Conservation (phyloP, 2,888 invertebrate species). For the Noctua comes region DNA sequence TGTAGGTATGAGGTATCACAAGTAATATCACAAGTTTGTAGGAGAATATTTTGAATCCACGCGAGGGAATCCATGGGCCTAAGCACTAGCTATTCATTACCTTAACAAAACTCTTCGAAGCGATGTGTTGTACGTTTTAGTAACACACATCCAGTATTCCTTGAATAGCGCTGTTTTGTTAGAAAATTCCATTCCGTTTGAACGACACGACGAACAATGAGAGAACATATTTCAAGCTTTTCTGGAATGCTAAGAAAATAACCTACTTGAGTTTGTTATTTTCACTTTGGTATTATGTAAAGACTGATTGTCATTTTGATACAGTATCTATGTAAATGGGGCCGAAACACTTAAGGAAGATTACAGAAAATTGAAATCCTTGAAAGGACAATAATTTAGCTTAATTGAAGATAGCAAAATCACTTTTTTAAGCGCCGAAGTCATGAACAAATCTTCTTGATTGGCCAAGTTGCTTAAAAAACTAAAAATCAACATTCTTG, state of each 20-base stretch:
- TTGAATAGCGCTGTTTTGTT: constrained; percentile 47
- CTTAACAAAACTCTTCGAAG: constrained; percentile 12
- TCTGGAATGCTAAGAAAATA: constrained; percentile 39
- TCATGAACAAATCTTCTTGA: background rate
- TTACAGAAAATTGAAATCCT: constrained; percentile 5
- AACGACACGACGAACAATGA: constrained; percentile 50
- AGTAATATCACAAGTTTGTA: background rate
- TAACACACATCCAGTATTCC: constrained; percentile 45
- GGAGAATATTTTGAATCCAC: background rate
- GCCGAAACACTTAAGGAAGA: constrained; percentile 6
- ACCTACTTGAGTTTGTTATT: constrained; percentile 45
- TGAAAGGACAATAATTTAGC: background rate
- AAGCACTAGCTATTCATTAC: constrained; percentile 17
- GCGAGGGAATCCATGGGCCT: background rate
- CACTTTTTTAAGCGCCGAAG: background rate
- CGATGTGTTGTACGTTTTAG: constrained; percentile 34
- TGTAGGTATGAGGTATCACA: background rate
- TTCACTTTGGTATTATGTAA: constrained; percentile 37
- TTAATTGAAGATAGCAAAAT: background rate
- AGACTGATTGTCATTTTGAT: constrained; percentile 38
- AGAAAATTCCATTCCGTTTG: constrained; percentile 54
- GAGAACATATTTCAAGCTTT: constrained; percentile 51
- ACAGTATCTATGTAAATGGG: constrained; percentile 20
- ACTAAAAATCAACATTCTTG: background rate
- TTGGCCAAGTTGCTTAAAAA: background rate